Evolutionary conservation across 2,797 vertebrate genomes (phyloP), one percentile per base, ranked within the genome.

Genomic region (Amniataba percoides): DNA sequence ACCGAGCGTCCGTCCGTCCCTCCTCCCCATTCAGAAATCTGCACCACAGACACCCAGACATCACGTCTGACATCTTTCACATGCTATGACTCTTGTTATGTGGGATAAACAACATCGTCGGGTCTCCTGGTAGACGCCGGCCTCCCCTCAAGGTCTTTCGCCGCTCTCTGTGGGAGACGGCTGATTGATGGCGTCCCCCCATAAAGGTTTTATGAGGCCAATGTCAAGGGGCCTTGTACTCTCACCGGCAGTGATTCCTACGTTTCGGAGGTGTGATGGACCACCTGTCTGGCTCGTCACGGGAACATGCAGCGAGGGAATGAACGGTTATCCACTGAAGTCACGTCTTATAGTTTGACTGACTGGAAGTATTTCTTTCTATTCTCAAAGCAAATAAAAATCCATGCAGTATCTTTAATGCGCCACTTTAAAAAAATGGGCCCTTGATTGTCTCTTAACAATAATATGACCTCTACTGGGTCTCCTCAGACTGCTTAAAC

Each of bases 151-250:
- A 90, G 81, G 89, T 85, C 83, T 78, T 69, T 66, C 25, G 36
- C 59, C 69, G 9, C 70, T 79, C 63, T 79, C 68, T 68, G 23
- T 34, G 52, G 84, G 67, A 67, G 74, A 80, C 77, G 42, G 61
- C 66, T 75, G 90, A 93, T 86, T 87, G 87, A 92, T 90, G 87
- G 45, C 5, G 18, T 60, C 49, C 58, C 46, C 58, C 77, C 68
- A 77, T 88, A 77, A 91, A 85, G 83, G 31, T 77, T 90, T 88
- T 84, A 93, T 86, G 73, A 83, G 68, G 45, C 80, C 64, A 69
- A 53, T 86, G 91, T 90, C 89, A 89, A 68, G 88, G 80, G 81
- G 83, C 71, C 70, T 71, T 75, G 78, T 85, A 75, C 77, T 83
- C 74, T 86, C 64, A 83, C 79, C 89, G 72, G 77, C 71, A 48